Evolutionary conservation across 2,888 invertebrate species (phyloP).

Genomic region (Pecten maximus): DNA sequence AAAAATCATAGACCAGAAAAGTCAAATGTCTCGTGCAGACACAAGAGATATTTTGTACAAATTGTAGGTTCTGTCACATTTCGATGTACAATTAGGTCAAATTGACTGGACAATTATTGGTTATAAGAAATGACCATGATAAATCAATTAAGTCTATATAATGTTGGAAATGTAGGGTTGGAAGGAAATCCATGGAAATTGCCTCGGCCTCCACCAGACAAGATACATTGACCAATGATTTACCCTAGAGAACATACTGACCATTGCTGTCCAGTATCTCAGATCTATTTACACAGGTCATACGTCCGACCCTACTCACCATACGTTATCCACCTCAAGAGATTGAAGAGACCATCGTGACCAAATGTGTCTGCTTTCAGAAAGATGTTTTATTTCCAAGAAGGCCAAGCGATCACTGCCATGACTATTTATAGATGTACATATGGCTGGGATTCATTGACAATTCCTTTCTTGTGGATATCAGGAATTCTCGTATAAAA

Average conservation of each 20-base stretch:
- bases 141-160: neutral
- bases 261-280: neutral
- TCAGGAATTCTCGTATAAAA: neutral
- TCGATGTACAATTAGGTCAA: no score
- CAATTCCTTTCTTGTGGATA: neutral
- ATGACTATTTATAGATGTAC: neutral
- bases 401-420: neutral
- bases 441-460: neutral
- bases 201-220: neutral
- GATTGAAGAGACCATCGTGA: neutral
- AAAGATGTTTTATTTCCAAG: neutral
- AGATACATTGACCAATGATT: no score
- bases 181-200: neutral
- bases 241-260: no score
- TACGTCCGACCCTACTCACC: neutral
- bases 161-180: neutral
- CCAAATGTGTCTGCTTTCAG: neutral
- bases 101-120: neutral
- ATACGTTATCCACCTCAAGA: neutral
- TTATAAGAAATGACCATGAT: neutral
- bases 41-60: no score
- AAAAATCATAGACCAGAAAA: no score
- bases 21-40: no score
- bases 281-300: no score
- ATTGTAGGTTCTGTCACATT: no score